Evolutionary conservation across 2,113 vertebrate species (phyloP).

Genomic region (Syngnathus floridae): DNA sequence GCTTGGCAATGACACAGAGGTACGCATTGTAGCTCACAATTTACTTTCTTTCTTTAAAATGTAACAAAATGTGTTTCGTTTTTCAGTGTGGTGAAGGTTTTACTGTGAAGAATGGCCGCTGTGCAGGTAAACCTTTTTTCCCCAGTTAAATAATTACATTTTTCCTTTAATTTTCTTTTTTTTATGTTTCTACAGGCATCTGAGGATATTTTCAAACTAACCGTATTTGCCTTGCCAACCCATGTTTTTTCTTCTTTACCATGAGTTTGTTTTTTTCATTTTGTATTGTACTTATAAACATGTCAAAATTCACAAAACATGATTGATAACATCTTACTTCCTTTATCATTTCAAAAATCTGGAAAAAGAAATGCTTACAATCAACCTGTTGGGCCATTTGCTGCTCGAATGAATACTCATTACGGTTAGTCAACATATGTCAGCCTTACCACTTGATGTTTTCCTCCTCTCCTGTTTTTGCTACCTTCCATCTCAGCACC

Average conservation of each 20-base stretch:
- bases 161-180: not conserved
- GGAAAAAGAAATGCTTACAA: constrained; percentile 31
- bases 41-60: constrained; percentile 1
- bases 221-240: constrained; percentile 21
- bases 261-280: not conserved
- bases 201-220: constrained; percentile 28
- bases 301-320: not conserved
- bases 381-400: constrained; percentile 18
- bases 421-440: not conserved
- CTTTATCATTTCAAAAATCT: not conserved
- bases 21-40: constrained; percentile 32
- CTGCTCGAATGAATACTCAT: not conserved
- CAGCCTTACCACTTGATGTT: constrained; percentile 10
- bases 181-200: constrained; percentile 48
- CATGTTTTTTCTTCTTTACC: not conserved
- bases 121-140: constrained; percentile 69
- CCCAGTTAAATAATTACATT: not conserved
- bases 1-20: constrained; percentile 69
- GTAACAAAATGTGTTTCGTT: not conserved
- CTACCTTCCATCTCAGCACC: constrained; percentile 13
- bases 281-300: not conserved
- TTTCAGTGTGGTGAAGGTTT: constrained; percentile 85
- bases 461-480: not conserved
- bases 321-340: not conserved
- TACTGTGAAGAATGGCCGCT: constrained; percentile 76